Percentiles rank a stretch among this genome's conserved stretches.
Evolutionary conservation across 1,140 invertebrate species (phyloP).

Genomic region (Drosophila yakuba): DNA sequence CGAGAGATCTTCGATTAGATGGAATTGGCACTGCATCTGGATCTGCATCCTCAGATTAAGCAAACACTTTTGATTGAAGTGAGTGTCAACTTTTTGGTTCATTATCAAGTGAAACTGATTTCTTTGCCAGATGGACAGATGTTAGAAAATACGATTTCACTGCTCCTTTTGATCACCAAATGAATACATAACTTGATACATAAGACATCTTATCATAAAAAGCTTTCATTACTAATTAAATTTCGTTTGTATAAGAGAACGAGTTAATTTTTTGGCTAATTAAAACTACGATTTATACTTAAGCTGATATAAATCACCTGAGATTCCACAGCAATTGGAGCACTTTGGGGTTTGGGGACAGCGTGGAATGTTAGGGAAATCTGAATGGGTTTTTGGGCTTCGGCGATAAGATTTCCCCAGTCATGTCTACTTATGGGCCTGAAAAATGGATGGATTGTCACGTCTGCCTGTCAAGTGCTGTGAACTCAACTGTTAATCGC

Average conservation of each 20-base stretch:
- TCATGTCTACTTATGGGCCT: slow-evolving; percentile 41
- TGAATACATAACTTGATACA: not conserved
- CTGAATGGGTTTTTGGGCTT: slow-evolving; percentile 25
- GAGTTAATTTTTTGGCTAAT: not conserved
- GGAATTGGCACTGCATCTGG: slow-evolving; percentile 7
- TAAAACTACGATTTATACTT: slow-evolving; percentile 23
- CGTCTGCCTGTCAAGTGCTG: slow-evolving; percentile 34
- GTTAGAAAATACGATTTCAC: not conserved
- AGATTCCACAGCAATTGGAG: slow-evolving; percentile 19
- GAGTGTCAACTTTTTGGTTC: slow-evolving; percentile 22
- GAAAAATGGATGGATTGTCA: slow-evolving; percentile 45
- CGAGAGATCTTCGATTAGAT: slow-evolving; percentile 31
- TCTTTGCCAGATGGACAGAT: not conserved
- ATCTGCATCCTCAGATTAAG: slow-evolving; percentile 27
- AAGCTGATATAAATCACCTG: slow-evolving; percentile 19
- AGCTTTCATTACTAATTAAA: too few species aligned
- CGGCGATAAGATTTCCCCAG: slow-evolving; percentile 37
- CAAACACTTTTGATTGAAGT: slow-evolving; percentile 13
- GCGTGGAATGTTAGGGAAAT: slow-evolving; percentile 29
- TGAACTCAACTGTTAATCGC: slow-evolving; percentile 37
- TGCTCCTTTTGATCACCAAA: not conserved
- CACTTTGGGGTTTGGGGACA: slow-evolving; percentile 15
- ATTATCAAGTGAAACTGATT: slow-evolving; percentile 4
- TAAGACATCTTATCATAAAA: too few species aligned
- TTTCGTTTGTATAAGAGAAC: too few species aligned